phyloP scores from a whole-genome alignment of 2,888 invertebrate genomes.

The Hymenopus coronatus region DNA sequence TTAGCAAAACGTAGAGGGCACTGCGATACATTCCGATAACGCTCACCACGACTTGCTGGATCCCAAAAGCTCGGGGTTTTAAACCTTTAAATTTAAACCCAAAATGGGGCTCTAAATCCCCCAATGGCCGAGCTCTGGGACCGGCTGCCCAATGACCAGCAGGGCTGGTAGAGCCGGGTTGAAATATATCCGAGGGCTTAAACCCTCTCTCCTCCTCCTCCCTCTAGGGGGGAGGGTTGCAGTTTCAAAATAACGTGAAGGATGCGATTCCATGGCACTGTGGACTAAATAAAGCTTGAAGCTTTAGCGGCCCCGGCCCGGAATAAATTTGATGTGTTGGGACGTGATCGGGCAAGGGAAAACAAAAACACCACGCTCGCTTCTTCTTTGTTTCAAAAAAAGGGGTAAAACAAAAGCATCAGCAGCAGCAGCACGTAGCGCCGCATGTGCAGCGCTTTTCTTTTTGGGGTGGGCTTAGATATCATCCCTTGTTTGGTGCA shows the following conservation, averaged over 20 bases:
- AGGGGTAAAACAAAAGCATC: background rate
- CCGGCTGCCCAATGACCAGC: background rate
- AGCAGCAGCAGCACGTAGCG: background rate
- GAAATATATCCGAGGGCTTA: slow-evolving; percentile 18
- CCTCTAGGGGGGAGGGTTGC: background rate
- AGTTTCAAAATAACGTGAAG: slow-evolving; percentile 28
- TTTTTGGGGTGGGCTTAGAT: background rate
- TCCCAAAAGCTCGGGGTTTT: slow-evolving; percentile 10
- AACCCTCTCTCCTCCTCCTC: background rate
- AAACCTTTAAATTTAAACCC: slow-evolving; percentile 32
- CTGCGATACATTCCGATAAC: background rate
- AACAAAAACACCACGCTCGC: background rate
- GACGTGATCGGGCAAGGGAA: background rate
- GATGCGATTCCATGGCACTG: slow-evolving; percentile 10
- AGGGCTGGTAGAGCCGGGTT: background rate
- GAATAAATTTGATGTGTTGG: background rate
- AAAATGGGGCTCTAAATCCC: slow-evolving; percentile 31
- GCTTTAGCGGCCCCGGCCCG: slow-evolving; percentile 10
- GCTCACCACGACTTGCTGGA: background rate
- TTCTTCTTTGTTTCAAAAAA: background rate
- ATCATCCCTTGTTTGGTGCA: background rate
- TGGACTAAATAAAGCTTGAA: slow-evolving; percentile 29
- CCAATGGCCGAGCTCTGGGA: background rate
- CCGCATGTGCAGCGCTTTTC: background rate
- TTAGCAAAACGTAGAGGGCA: background rate